These are phyloP conservation scores for Garra rufa DNA, from an alignment of 2,113 vertebrate species.

Conservation along the genomic window DNA sequence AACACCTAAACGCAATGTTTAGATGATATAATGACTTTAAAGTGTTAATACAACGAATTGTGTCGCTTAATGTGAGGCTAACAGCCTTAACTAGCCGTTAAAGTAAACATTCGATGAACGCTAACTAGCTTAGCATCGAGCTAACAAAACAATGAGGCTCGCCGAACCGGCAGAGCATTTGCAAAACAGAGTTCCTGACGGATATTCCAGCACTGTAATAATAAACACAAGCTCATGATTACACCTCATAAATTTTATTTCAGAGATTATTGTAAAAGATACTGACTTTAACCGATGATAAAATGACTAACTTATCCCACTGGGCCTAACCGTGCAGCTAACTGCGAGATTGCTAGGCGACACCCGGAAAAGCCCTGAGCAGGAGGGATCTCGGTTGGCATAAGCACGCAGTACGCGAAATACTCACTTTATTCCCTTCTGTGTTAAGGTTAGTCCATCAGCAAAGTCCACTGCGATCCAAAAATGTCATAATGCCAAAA, in stretches of 20 bases:
- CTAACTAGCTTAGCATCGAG: constrained; percentile 35
- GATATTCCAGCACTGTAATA: background rate
- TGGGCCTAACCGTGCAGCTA: constrained; percentile 12
- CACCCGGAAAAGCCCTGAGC: constrained; percentile 57
- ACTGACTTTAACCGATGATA: background rate
- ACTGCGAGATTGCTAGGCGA: constrained; percentile 4
- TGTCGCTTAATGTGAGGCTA: background rate
- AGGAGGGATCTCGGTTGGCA: constrained; percentile 31
- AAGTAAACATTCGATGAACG: constrained; percentile 13
- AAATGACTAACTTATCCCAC: background rate
- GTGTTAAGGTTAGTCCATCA: constrained; percentile 41
- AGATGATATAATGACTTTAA: background rate
- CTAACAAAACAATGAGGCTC: constrained; percentile 33
- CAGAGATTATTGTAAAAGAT: background rate
- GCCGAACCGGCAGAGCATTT: background rate
- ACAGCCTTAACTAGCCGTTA: background rate
- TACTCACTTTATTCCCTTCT: constrained; percentile 69
- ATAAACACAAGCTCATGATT: background rate
- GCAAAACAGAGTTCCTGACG: background rate
- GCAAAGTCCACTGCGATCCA: constrained; percentile 50
- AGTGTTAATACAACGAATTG: background rate
- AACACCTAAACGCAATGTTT: background rate
- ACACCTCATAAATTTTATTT: background rate
- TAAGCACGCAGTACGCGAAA: constrained; percentile 4
- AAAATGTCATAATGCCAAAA: constrained; percentile 66